Evolutionary conservation across 2,797 vertebrate species (phyloP), one percentile per base, ranked within the genome.

Genomic region (Sardinella longiceps): DNA sequence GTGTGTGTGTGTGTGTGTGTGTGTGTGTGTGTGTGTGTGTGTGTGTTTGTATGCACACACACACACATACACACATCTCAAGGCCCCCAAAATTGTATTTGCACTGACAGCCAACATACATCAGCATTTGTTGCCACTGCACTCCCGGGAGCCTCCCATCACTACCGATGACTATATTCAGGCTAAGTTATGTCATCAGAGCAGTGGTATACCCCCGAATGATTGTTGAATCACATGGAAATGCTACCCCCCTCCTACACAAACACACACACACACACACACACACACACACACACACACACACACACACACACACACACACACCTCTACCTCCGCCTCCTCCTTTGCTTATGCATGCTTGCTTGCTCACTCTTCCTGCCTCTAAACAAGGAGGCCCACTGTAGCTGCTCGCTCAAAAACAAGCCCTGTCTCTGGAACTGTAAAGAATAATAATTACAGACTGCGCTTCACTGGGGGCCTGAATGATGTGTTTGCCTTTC

Each of bases 231-330:
- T 43, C 37, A 20, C 70, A 77, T 43, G 37, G 70, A 77, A 77
- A 46, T 46, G 25, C 28, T 23, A 66, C 39, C n/a, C 60, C 39
- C 58, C 43, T 18, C 37, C 37, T 46, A 51, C n/a, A 45, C 43
- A n/a, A 30, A 60, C 14, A 51, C 50, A 15, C 18, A 51, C 15
- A 51, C 56, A 28, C 56, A 39, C 53, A 33, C 50, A 58, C 25
- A 33, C 81, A 39, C 56, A 20, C 33, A 25, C 81, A 25, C 23
- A 43, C 56, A 12, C 37, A 3, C 56, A 28, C 60, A 33, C 46
- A 23, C 63, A 77, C 63, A 83, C 56, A 28, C 60, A 33, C 46
- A 23, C 63, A 77, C 63, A 83, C 46, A 51, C 63, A 83, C 45
- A 51, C 60, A 74, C 58, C 10, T 43, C 7, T 28, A 46, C 39